Evolutionary conservation across 2,113 vertebrate genomes (phyloP).

Genomic region (Brachyistius frenatus): DNA sequence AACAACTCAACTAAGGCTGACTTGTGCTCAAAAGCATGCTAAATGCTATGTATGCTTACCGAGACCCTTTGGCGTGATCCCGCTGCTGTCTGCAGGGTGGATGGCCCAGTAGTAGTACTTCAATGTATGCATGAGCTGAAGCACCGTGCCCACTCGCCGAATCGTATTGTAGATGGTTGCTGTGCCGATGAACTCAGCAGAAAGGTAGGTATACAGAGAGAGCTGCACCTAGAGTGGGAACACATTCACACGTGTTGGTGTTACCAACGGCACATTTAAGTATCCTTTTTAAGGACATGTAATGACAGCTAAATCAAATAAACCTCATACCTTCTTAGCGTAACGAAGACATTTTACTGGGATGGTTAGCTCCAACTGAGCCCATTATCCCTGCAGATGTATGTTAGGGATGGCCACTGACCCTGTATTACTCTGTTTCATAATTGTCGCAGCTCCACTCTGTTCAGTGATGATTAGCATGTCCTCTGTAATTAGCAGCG

Average conservation of each 20-base stretch:
- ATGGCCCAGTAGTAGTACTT: slow-evolving; percentile 98
- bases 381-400: slow-evolving; percentile 32
- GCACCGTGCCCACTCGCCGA: slow-evolving; percentile 94
- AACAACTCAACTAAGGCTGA: neutral
- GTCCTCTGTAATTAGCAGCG: slow-evolving; percentile 64
- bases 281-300: neutral
- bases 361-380: slow-evolving; percentile 23
- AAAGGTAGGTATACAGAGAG: slow-evolving; percentile 95
- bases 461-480: slow-evolving; percentile 62
- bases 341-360: neutral
- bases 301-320: neutral
- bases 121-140: slow-evolving; percentile 95
- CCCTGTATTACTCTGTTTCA: slow-evolving; percentile 45
- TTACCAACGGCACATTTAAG: neutral
- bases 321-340: neutral
- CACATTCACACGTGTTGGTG: slow-evolving; percentile 18
- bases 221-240: slow-evolving; percentile 89
- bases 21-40: neutral
- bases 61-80: slow-evolving; percentile 91
- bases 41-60: slow-evolving; percentile 84
- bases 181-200: slow-evolving; percentile 96
- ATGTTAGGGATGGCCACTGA: slow-evolving; percentile 41
- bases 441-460: slow-evolving; percentile 43
- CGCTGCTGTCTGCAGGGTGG: slow-evolving; percentile 91
- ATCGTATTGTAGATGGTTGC: slow-evolving; percentile 96